Conservation (phyloP, 2,888 invertebrate species). For the Noctuana brunneofusca region DNA sequence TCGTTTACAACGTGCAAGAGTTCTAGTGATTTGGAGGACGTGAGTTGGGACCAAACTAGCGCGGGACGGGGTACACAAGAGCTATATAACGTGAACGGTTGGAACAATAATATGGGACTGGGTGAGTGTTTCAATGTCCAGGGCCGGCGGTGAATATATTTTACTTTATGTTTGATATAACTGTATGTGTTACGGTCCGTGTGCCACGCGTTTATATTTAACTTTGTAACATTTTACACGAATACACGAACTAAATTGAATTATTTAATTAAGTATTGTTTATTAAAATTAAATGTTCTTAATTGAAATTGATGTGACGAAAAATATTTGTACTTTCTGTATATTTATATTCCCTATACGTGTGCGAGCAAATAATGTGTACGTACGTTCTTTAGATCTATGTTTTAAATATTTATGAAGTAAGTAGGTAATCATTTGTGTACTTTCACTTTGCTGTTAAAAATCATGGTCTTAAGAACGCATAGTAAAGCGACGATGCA, state of each 20-base stretch:
- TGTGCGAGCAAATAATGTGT: background rate
- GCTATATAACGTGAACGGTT: conserved; percentile 14
- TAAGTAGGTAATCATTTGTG: conserved; percentile 8
- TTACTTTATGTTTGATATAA: conserved; percentile 42
- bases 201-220: conserved; percentile 42
- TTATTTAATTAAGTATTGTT: background rate
- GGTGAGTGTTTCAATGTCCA: conserved; percentile 61
- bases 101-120: conserved; percentile 31
- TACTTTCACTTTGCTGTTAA: conserved; percentile 10
- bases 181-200: conserved; percentile 47
- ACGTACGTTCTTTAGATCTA: conserved; percentile 22
- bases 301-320: background rate
- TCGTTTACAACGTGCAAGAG: conserved; percentile 43
- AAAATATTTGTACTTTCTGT: background rate
- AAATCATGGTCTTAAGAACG: conserved; percentile 8
- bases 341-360: conserved; percentile 16
- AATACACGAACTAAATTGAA: background rate
- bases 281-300: background rate
- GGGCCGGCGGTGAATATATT: conserved; percentile 48
- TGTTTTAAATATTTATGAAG: conserved; percentile 18
- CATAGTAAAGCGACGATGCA: conserved; percentile 12
- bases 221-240: conserved; percentile 28
- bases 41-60: conserved; percentile 78
- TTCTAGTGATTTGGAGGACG: conserved; percentile 42
- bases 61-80: conserved; percentile 58